These are phyloP conservation scores for Nibea albiflora DNA, from an alignment of 2,113 vertebrate genomes.

Conservation along the genomic window DNA sequence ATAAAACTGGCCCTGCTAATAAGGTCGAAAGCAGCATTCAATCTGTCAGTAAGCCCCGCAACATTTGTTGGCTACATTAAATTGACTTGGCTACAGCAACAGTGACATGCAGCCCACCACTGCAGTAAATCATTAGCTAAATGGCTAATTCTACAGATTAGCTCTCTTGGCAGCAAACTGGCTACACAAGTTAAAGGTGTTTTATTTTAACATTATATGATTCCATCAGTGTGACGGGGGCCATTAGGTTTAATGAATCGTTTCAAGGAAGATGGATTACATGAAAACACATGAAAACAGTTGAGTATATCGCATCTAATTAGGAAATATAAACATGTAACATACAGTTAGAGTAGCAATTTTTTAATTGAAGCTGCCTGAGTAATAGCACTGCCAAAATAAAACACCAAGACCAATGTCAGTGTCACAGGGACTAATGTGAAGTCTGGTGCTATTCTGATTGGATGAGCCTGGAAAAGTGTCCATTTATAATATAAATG, in stretches of 20 bases:
- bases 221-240: conserved; percentile 59
- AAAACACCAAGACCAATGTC: neutral
- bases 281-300: conserved; percentile 39
- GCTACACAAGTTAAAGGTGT: conserved; percentile 63
- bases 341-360: neutral
- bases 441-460: neutral
- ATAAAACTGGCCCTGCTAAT: conserved; percentile 53
- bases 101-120: conserved; percentile 35
- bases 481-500: neutral
- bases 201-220: conserved; percentile 71
- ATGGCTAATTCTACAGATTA: conserved; percentile 64
- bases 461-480: neutral
- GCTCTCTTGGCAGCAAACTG: conserved; percentile 52
- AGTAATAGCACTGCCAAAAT: conserved; percentile 20
- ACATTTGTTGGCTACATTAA: conserved; percentile 62
- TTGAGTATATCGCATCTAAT: conserved; percentile 31
- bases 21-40: conserved; percentile 61
- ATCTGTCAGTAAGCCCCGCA: conserved; percentile 46
- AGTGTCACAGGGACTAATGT: neutral
- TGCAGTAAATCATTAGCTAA: conserved; percentile 69
- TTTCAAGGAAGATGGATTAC: conserved; percentile 48
- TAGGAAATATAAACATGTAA: conserved; percentile 45
- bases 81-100: conserved; percentile 57
- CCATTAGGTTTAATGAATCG: conserved; percentile 55
- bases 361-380: conserved; percentile 31